phyloP scores from a whole-genome alignment of 2,888 invertebrate species.

The Drymonia ruficornis region DNA sequence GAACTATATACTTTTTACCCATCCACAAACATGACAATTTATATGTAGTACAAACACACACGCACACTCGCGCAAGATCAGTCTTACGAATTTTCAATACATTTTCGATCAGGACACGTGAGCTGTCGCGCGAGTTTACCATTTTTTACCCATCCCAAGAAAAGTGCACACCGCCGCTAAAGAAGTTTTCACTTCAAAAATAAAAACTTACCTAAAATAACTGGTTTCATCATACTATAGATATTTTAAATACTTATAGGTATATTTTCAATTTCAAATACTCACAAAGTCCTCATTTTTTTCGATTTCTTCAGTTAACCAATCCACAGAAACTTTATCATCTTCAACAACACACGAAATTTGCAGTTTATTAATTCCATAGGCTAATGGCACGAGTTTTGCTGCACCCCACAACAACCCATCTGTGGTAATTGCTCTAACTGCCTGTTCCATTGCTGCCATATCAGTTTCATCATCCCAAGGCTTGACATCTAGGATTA shows the following conservation, averaged over 20 bases:
- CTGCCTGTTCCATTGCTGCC: slow-evolving; percentile 91
- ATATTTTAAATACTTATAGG: slow-evolving; percentile 4
- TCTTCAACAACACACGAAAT: slow-evolving; percentile 97
- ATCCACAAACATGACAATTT: too few relatives aligned
- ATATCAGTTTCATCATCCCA: slow-evolving; percentile 98
- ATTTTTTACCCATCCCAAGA: too few relatives aligned
- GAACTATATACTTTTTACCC: too few relatives aligned
- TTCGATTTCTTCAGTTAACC: slow-evolving; percentile 94
- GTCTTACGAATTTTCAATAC: too few relatives aligned
- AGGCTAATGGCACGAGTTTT: slow-evolving; percentile 95
- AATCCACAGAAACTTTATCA: slow-evolving; percentile 96
- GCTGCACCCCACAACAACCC: slow-evolving; percentile 98
- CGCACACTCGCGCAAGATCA: too few relatives aligned
- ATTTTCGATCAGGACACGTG: too few relatives aligned
- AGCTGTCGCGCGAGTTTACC: too few relatives aligned
- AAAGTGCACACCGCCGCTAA: too few relatives aligned
- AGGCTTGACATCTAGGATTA: slow-evolving; percentile 97
- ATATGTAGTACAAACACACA: too few relatives aligned
- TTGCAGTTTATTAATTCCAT: slow-evolving; percentile 96
- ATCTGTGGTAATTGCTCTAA: slow-evolving; percentile 91
- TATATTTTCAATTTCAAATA: slow-evolving; percentile 19
- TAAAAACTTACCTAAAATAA: too few relatives aligned
- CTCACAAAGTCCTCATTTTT: slow-evolving; percentile 92
- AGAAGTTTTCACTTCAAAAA: too few relatives aligned
- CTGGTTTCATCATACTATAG: too few relatives aligned